A percentile compares a stretch with the other conserved stretches of the same genome.
phyloP scores from a whole-genome alignment of 2,797 vertebrate species.

The Phrynocephalus forsythii region DNA sequence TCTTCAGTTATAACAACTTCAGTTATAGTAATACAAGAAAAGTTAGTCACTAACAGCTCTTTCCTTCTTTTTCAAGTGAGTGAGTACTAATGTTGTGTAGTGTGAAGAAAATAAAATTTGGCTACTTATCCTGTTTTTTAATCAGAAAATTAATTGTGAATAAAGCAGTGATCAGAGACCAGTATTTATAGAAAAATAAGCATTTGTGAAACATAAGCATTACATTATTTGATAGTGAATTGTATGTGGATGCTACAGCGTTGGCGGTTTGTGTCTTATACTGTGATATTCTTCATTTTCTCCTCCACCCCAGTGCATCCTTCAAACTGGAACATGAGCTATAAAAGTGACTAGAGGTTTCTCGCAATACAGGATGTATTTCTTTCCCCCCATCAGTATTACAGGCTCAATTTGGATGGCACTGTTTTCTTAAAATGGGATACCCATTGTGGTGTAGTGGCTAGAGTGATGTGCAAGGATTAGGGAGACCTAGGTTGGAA shows the following conservation, averaged over 20 bases:
- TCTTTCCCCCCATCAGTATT: background rate
- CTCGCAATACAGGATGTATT: background rate
- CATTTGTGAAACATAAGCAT: background rate
- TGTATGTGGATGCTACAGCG: background rate
- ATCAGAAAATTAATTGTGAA: background rate
- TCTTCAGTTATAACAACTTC: background rate
- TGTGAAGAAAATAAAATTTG: slow-evolving; percentile 31
- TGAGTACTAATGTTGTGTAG: background rate
- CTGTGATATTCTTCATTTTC: background rate
- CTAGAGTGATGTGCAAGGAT: no score
- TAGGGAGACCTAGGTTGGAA: no score
- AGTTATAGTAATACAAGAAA: background rate
- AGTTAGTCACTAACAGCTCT: background rate
- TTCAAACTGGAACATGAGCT: background rate
- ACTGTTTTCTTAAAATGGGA: background rate
- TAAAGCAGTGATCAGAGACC: background rate
- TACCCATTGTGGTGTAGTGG: no score
- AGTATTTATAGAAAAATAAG: background rate
- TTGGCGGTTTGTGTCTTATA: background rate
- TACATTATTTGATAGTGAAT: background rate
- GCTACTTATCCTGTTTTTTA: background rate
- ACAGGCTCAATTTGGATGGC: background rate
- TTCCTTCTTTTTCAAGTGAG: slow-evolving; percentile 7
- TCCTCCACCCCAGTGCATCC: background rate
- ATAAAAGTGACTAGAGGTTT: background rate